These are phyloP conservation scores for Caenorhabditis auriculariae DNA, from an alignment of 2,888 invertebrate genomes.

Conservation along the genomic window DNA sequence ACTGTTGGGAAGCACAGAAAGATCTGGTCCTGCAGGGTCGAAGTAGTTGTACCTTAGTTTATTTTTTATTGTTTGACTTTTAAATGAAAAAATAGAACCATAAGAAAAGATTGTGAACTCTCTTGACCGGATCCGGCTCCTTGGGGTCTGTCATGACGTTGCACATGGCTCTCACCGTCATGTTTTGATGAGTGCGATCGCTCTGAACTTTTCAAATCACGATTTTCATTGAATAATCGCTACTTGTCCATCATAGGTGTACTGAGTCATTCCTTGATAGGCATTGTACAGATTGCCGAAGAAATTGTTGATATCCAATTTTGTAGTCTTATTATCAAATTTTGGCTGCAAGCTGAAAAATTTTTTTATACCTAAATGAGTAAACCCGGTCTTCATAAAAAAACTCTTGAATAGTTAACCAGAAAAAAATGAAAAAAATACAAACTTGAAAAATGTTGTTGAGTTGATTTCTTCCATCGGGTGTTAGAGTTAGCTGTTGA, in stretches of 20 bases:
- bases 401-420: not conserved
- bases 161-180: slow-evolving; percentile 37
- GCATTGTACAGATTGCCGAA: slow-evolving; percentile 46
- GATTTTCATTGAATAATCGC: not conserved
- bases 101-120: slow-evolving; percentile 23
- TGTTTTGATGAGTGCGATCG: slow-evolving; percentile 29
- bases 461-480: slow-evolving; percentile 32
- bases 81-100: slow-evolving; percentile 21
- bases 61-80: not conserved
- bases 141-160: slow-evolving; percentile 33
- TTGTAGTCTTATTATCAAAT: slow-evolving; percentile 35
- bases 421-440: not conserved
- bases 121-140: slow-evolving; percentile 10
- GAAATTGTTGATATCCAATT: slow-evolving; percentile 50
- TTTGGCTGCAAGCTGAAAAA: slow-evolving; percentile 39
- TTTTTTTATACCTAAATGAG: not conserved
- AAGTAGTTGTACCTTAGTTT: not conserved
- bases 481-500: slow-evolving; percentile 32
- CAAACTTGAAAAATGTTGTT: slow-evolving; percentile 33
- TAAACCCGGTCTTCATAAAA: not conserved
- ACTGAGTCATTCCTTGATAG: slow-evolving; percentile 58
- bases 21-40: slow-evolving; percentile 7
- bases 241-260: slow-evolving; percentile 56
- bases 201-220: slow-evolving; percentile 21
- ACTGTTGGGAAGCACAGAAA: slow-evolving; percentile 22